These are phyloP conservation scores for Caerostris darwini DNA, from an alignment of 1,140 invertebrate genomes.

Conservation along the genomic window DNA sequence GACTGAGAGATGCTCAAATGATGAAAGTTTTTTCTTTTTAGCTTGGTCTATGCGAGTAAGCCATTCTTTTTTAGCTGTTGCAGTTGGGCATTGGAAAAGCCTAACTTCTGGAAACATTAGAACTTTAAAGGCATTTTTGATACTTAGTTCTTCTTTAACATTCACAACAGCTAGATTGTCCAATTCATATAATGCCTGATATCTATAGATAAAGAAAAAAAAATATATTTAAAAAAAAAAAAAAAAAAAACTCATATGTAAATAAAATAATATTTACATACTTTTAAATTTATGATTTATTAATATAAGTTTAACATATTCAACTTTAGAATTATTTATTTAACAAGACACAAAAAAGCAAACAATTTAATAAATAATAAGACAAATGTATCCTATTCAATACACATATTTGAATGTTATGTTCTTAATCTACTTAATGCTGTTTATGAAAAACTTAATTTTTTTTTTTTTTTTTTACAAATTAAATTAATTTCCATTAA, in stretches of 20 bases:
- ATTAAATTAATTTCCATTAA: no score
- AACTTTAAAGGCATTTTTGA: conserved; percentile 96
- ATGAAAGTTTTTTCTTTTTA: conserved; percentile 86
- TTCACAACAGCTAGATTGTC: conserved; percentile 97
- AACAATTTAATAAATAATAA: no score
- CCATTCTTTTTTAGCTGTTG: conserved; percentile 95
- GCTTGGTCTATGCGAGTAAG: conserved; percentile 95
- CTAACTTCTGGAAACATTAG: conserved; percentile 96
- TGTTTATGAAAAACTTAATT: no score
- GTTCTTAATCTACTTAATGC: no score
- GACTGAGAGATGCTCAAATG: neutral
- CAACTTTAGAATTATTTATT: no score
- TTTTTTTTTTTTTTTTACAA: no score
- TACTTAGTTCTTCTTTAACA: conserved; percentile 88
- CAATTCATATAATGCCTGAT: conserved; percentile 90
- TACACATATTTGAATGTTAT: no score
- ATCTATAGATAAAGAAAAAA: conserved; percentile 48
- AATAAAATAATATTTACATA: neutral
- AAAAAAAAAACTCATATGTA: neutral
- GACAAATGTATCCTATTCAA: no score
- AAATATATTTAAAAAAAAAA: neutral
- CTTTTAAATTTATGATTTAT: neutral
- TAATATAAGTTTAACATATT: no score
- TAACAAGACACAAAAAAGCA: no score
- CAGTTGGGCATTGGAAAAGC: conserved; percentile 94